Conservation (phyloP, 1,140 invertebrate species). For the Camponotus pennsylvanicus region DNA sequence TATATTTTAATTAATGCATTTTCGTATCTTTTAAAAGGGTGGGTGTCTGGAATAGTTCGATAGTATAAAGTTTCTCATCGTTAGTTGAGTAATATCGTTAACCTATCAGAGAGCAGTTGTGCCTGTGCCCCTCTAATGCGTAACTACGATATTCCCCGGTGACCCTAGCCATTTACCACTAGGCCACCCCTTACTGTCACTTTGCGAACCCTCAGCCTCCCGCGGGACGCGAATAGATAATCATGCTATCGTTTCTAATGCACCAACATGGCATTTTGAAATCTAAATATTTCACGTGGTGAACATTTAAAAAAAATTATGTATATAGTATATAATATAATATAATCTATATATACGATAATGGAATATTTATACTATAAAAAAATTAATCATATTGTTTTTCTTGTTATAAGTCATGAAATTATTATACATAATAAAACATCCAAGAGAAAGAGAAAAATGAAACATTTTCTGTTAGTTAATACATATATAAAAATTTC, state of each 20-base stretch:
- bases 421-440: too few species aligned
- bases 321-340: neutral
- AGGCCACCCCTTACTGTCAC: conserved; percentile 67
- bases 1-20: conserved; percentile 37
- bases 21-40: conserved; percentile 64
- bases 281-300: conserved; percentile 4
- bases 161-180: conserved; percentile 78
- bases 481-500: too few species aligned
- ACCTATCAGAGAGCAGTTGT: conserved; percentile 80
- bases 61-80: conserved; percentile 71
- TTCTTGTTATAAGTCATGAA: neutral
- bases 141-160: conserved; percentile 79
- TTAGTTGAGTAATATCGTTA: conserved; percentile 78
- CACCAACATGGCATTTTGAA: conserved; percentile 38
- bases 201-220: conserved; percentile 69
- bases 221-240: conserved; percentile 75
- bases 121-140: conserved; percentile 73
- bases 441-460: too few species aligned
- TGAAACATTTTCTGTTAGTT: too few species aligned
- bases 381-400: neutral
- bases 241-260: conserved; percentile 76
- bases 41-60: conserved; percentile 56
- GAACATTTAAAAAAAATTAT: neutral
- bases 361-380: neutral
- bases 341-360: neutral